phyloP scores from a whole-genome alignment of 1,140 invertebrate genomes.

The Metopolophium dirhodum region DNA sequence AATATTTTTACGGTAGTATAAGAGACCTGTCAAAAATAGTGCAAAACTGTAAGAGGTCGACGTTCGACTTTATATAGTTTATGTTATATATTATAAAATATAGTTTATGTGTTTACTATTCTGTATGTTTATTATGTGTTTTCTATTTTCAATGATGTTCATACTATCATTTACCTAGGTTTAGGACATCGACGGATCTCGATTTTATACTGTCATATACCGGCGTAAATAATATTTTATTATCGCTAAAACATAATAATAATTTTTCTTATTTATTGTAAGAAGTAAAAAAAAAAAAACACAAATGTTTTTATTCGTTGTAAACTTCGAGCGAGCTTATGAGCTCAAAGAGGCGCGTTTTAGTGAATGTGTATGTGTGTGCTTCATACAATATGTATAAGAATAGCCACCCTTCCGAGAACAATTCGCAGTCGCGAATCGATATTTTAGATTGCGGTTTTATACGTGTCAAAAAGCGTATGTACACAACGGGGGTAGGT shows the following conservation, averaged over 20 bases:
- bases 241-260: conserved; percentile 32
- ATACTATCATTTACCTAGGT: neutral
- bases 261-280: conserved; percentile 11
- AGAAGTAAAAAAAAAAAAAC: neutral
- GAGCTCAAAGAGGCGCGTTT: conserved; percentile 7
- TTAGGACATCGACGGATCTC: neutral
- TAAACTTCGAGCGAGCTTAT: conserved; percentile 32
- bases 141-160: neutral
- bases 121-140: neutral
- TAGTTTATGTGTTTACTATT: neutral
- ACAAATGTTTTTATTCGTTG: conserved; percentile 16
- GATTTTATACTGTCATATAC: neutral
- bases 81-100: neutral
- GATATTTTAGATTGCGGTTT: conserved; percentile 43
- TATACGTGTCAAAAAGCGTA: conserved; percentile 35
- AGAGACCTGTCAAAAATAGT: neutral
- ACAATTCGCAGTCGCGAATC: conserved; percentile 27
- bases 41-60: neutral
- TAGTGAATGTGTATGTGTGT: neutral
- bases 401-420: conserved; percentile 16
- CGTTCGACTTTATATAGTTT: neutral
- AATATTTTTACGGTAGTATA: neutral
- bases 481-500: neutral
- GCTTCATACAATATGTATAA: conserved; percentile 42
- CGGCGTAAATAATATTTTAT: neutral